These are phyloP conservation scores for Melieria picta DNA, from an alignment of 2,888 invertebrate species.

Conservation along the genomic window DNA sequence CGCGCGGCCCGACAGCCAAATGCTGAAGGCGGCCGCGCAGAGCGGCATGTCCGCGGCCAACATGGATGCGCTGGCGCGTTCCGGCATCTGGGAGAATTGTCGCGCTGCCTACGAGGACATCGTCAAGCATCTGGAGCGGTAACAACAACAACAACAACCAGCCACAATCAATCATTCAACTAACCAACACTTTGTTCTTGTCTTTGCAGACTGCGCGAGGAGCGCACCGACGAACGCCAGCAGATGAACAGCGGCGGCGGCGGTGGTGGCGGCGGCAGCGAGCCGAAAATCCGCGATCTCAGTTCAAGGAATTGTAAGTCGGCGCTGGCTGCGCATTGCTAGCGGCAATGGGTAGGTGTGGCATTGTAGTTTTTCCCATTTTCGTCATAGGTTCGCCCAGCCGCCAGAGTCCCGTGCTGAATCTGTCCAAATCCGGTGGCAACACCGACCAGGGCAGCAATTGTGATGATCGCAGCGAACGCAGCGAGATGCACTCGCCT, in stretches of 20 bases:
- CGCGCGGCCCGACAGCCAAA: slow-evolving; percentile 76
- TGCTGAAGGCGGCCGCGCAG: slow-evolving; percentile 83
- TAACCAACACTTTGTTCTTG: background rate
- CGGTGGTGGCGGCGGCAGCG: slow-evolving; percentile 73
- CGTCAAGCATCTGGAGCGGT: slow-evolving; percentile 94
- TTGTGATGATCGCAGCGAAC: slow-evolving; percentile 73
- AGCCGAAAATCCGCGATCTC: slow-evolving; percentile 84
- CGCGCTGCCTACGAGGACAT: slow-evolving; percentile 94
- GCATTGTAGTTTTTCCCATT: slow-evolving; percentile 11
- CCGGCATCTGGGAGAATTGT: slow-evolving; percentile 95
- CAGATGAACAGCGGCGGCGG: slow-evolving; percentile 77
- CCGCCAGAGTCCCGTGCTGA: slow-evolving; percentile 91
- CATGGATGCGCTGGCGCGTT: slow-evolving; percentile 91
- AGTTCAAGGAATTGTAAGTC: slow-evolving; percentile 86
- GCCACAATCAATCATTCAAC: background rate
- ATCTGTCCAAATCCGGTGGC: slow-evolving; percentile 87
- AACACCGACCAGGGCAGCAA: slow-evolving; percentile 74
- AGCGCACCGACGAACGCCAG: slow-evolving; percentile 82
- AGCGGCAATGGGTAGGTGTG: too few species aligned
- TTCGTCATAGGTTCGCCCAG: slow-evolving; percentile 74
- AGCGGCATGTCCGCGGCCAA: slow-evolving; percentile 76
- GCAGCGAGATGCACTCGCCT: slow-evolving; percentile 70
- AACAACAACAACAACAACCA: slow-evolving; percentile 49
- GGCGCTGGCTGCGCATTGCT: too few species aligned
- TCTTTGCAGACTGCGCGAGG: slow-evolving; percentile 80